Base-by-base conservation (phyloP, 2,797 vertebrate species). In the Liasis olivaceus region DNA sequence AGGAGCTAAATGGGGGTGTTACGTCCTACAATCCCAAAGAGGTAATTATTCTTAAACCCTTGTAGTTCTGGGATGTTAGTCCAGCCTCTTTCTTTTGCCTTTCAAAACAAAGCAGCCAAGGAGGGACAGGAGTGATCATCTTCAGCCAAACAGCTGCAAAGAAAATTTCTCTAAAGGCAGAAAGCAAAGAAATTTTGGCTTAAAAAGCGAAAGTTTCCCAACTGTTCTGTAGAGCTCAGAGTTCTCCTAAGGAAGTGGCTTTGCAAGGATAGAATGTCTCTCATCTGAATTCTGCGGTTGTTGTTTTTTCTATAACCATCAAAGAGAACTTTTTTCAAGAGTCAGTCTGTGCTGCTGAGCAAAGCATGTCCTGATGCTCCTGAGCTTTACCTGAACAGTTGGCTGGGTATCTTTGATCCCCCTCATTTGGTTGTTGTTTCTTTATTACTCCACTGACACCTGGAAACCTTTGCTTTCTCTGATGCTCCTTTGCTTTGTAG, bases 381-480 rank as follows among this genome's bases (percentile, higher is more conserved):
- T n/a, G 51, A 85, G 81, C 92, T 87, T 95, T 94, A 59, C 88
- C 91, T 91, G 91, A 51, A 24, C 91, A 77, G 56, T 89, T 90
- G 86, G 64, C 22, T 91, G 58, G 85, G 91, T 93, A 94, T 93
- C 92, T 94, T 93, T 91, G 91, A 92, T 92, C 93, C 69, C 42
- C 85, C 84, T 94, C 31, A 91, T 93, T 94, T 28, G 87, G 89
- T 94, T 72, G 47, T 92, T 93, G 72, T 90, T 89, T 4, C 6
- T 64, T 92, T 94, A 92, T 91, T 87, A 20, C 93, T 95, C 92
- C 94, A 91, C 93, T 94, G 93, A 95, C 69, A 92, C 36, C 54
- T 89, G 87, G 66, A 93, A 92, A 89, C 66, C 92, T 95, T 94
- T 95, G 54, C 93, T 94, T 94, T 93, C 87, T 89, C 88, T 90